A percentile compares a stretch with the other conserved stretches of the same genome.
These are phyloP conservation scores for Channallabes apus DNA, from an alignment of 2,797 vertebrate species.

Conservation along the genomic window DNA sequence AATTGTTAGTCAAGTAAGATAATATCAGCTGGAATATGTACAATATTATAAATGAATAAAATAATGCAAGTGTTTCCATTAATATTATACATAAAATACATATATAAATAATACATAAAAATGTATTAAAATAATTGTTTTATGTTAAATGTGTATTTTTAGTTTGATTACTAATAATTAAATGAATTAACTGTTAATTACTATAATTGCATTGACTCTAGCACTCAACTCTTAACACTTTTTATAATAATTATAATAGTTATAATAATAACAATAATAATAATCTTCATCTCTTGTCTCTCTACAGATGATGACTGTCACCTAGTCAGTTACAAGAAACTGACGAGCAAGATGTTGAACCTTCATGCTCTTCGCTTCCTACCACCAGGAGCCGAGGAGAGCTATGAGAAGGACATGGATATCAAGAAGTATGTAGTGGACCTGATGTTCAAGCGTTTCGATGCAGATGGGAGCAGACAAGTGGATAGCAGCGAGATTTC, in stretches of 20 bases:
- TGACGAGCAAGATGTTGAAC: slow-evolving; percentile 86
- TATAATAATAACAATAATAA: no score
- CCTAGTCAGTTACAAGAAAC: slow-evolving; percentile 80
- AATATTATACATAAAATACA: no score
- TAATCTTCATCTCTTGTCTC: not conserved
- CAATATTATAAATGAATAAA: no score
- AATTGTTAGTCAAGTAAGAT: not conserved
- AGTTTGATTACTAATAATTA: no score
- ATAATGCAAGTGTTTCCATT: no score
- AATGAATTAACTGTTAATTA: no score
- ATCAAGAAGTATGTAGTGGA: slow-evolving; percentile 86
- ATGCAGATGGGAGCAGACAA: slow-evolving; percentile 82
- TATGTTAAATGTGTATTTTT: not conserved
- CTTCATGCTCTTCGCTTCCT: slow-evolving; percentile 80
- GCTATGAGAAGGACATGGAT: slow-evolving; percentile 73
- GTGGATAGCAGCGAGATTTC: slow-evolving; percentile 87
- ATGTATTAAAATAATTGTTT: not conserved
- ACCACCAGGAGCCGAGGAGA: slow-evolving; percentile 69
- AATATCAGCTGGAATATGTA: not conserved
- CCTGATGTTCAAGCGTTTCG: slow-evolving; percentile 89
- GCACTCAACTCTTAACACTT: not conserved
- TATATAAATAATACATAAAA: no score
- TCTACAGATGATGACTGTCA: slow-evolving; percentile 87
- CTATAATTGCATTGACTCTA: no score
- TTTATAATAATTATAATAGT: no score